Evolutionary conservation across 2,797 vertebrate species (phyloP), one percentile per base, ranked within the genome.

Genomic region (Acanthiza pusilla): DNA sequence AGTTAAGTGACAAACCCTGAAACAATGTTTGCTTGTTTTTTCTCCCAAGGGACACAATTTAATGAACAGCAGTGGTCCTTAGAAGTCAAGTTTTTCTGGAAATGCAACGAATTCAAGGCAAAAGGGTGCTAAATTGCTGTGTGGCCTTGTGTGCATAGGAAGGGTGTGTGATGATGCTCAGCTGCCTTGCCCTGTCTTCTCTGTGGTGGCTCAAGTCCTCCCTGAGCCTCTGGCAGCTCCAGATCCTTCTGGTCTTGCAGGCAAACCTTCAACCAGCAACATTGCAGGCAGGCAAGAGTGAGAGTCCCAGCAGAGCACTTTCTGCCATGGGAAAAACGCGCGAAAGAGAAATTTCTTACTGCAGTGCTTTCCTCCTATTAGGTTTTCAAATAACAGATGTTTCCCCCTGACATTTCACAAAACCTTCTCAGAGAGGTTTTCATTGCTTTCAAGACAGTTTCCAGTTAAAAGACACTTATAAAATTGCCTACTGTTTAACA

Each of bases 401-500:
- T 96, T 95, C 86, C 72, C 66, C 88, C 79, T 93, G 90, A 95
- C 84, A 88, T 93, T 89, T 92, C 48, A 80, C 70, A 93, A 95
- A 96, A 88, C 45, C 62, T 68, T 60, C 55, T 89, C 79, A 70
- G 89, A 79, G 73, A 92, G 72, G 66, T 78, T 93, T 95, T 73
- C 70, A 76, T 73, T 94, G 55, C 93, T 94, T 95, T 96, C 85
- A 72, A 90, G 92, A 92, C 47, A 83, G 70, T 85, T 95, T 70
- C 84, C 92, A 86, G 85, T 36, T 78, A 80, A 91, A 77, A 73
- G 42, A 77, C 88, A 88, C 85, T 40, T 92, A 76, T 38, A 89
- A 95, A 96, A 75, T 61, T 83, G n/a, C 70, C 91, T 95, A 92
- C 93, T 79, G 81, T 92, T 96, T 77, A 82, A 81, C 91, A 94